These are phyloP conservation scores for Trichomalopsis sarcophagae DNA, from an alignment of 1,140 invertebrate species.

Conservation along the genomic window DNA sequence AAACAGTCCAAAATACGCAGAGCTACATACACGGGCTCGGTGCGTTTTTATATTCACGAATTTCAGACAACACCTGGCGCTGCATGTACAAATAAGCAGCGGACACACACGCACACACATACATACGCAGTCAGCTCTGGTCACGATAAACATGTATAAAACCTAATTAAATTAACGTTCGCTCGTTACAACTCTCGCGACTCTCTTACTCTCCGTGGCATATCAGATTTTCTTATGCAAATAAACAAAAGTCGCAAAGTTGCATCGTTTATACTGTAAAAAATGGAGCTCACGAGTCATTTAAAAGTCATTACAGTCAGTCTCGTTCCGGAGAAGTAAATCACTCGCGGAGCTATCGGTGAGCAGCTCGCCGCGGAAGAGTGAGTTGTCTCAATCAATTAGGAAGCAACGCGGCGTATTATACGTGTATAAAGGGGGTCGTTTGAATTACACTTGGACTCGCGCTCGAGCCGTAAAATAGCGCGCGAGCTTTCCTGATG, in stretches of 20 bases:
- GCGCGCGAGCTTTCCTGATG: not conserved
- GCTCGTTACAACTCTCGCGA: slow-evolving; percentile 25
- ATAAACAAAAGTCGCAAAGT: not conserved
- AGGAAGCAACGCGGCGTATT: not conserved
- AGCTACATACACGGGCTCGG: not conserved
- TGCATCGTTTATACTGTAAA: not conserved
- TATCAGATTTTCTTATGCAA: slow-evolving; percentile 26
- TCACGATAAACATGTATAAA: slow-evolving; percentile 25
- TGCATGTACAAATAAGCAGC: not conserved
- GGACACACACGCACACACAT: not conserved
- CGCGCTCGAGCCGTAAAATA: not conserved
- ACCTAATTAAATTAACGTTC: slow-evolving; percentile 33
- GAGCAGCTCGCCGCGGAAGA: not conserved
- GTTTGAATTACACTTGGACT: slow-evolving; percentile 10
- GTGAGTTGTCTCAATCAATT: slow-evolving; percentile 35
- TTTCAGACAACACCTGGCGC: slow-evolving; percentile 24
- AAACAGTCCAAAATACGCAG: not conserved
- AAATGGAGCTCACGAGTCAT: not conserved
- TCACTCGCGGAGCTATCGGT: slow-evolving; percentile 9
- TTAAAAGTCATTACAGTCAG: slow-evolving; percentile 21
- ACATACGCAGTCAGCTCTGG: not conserved
- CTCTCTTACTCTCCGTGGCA: not conserved
- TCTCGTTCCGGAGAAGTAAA: not conserved
- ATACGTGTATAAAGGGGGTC: not conserved
- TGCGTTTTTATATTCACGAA: slow-evolving; percentile 22